Percentiles rank a stretch among this genome's conserved stretches.
These are phyloP conservation scores for Burhinus bistriatus DNA, from an alignment of 2,113 vertebrate species.

Conservation along the genomic window DNA sequence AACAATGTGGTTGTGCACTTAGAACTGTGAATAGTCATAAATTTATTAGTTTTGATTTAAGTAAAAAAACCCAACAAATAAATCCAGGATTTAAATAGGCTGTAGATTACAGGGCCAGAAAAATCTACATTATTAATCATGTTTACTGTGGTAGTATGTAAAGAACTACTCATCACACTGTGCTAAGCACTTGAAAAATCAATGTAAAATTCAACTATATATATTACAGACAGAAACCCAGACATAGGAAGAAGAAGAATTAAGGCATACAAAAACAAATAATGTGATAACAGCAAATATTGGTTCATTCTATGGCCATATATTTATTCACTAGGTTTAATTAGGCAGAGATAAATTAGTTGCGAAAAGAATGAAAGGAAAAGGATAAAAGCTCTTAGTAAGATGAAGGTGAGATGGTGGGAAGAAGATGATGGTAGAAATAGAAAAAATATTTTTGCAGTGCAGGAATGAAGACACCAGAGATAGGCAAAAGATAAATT, in stretches of 20 bases:
- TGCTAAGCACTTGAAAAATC: neutral
- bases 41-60: neutral
- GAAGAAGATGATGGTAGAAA: neutral
- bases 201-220: neutral
- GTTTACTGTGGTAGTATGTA: neutral
- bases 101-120: neutral
- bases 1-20: neutral
- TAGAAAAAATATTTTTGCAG: neutral
- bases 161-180: neutral
- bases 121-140: neutral
- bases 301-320: neutral
- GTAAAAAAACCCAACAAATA: neutral
- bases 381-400: neutral
- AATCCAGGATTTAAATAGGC: neutral
- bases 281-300: neutral
- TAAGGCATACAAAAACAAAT: neutral
- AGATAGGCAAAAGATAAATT: neutral
- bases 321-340: neutral
- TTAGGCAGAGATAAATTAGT: neutral
- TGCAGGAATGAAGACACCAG: neutral
- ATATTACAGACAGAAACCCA: neutral
- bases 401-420: neutral
- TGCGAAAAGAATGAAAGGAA: neutral
- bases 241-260: neutral
- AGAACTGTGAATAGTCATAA: neutral